Percentiles rank a stretch among this genome's conserved stretches.
These are phyloP conservation scores for Phycodurus eques DNA, from an alignment of 2,113 vertebrate species.

Conservation along the genomic window DNA sequence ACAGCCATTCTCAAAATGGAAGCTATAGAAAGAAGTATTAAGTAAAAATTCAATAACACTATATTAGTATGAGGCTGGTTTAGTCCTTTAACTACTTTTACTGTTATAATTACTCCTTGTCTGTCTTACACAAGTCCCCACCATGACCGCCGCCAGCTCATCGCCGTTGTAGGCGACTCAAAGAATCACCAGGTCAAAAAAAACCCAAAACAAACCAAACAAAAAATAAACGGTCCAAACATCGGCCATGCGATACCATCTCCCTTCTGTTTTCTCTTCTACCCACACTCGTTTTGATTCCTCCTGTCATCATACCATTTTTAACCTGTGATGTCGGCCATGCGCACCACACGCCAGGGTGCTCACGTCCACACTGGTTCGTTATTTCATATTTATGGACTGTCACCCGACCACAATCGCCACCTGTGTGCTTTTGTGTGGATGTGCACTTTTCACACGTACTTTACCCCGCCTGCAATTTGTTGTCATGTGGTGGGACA, in stretches of 20 bases:
- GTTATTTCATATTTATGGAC: conserved; percentile 8
- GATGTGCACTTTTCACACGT: conserved; percentile 43
- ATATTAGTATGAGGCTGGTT: conserved; percentile 13
- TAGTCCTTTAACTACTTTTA: conserved; percentile 14
- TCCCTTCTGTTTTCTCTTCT: conserved; percentile 39
- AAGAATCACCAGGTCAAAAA: conserved; percentile 37
- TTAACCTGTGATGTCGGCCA: conserved; percentile 40
- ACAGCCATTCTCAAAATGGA: too few relatives aligned
- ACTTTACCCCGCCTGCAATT: conserved; percentile 20
- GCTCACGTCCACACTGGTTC: conserved; percentile 20
- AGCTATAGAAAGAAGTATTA: too few relatives aligned
- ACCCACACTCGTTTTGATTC: conserved; percentile 12
- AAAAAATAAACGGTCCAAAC: conserved; percentile 7
- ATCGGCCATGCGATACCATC: conserved; percentile 4
- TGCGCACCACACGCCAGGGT: conserved; percentile 33
- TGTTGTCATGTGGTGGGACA: conserved; percentile 20
- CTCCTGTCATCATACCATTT: conserved; percentile 32
- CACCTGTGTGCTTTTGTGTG: conserved; percentile 34
- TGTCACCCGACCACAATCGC: conserved; percentile 36
- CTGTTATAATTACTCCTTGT: conserved; percentile 25
- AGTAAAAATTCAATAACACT: not conserved
- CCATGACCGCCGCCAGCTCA: conserved; percentile 15
- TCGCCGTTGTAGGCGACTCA: conserved; percentile 15
- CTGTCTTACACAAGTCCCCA: conserved; percentile 34
- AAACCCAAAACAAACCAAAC: too few relatives aligned